phyloP scores from a whole-genome alignment of 2,797 vertebrate species.

The Chelon auratus region DNA sequence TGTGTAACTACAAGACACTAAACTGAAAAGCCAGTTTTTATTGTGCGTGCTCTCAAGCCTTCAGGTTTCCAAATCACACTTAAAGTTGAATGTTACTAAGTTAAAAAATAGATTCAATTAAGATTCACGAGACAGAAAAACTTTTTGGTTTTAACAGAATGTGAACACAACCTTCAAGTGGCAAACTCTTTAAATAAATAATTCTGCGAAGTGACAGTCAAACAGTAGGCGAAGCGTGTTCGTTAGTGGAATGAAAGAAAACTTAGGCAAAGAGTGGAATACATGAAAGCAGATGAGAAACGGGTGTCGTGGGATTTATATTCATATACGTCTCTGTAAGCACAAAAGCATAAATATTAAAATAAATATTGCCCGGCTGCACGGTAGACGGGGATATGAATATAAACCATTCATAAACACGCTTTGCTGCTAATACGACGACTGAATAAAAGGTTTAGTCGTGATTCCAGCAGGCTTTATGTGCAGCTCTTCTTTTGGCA shows the following conservation, averaged over 20 bases:
- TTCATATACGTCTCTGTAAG: background rate
- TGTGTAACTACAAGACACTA: background rate
- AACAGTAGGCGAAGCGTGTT: background rate
- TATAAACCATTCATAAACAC: background rate
- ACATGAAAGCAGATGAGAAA: background rate
- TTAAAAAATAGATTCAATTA: background rate
- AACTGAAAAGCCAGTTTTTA: background rate
- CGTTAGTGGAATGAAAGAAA: background rate
- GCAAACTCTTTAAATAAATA: background rate
- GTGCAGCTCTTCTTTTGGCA: slow-evolving; percentile 23
- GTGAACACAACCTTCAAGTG: background rate
- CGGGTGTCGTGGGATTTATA: background rate
- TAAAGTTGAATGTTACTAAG: background rate
- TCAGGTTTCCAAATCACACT: too few species aligned
- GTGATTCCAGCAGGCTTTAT: slow-evolving; percentile 29
- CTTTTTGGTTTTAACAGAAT: background rate
- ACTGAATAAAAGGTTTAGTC: slow-evolving; percentile 24
- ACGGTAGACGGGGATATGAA: background rate
- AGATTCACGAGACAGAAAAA: background rate
- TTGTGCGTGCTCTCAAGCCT: background rate
- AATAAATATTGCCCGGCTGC: background rate
- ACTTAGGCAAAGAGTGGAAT: background rate
- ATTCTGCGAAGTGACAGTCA: background rate
- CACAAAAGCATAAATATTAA: background rate
- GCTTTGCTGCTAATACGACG: background rate